These are phyloP conservation scores for Uromys caudimaculatus DNA, from an alignment of 2,797 vertebrate genomes.

Conservation along the genomic window DNA sequence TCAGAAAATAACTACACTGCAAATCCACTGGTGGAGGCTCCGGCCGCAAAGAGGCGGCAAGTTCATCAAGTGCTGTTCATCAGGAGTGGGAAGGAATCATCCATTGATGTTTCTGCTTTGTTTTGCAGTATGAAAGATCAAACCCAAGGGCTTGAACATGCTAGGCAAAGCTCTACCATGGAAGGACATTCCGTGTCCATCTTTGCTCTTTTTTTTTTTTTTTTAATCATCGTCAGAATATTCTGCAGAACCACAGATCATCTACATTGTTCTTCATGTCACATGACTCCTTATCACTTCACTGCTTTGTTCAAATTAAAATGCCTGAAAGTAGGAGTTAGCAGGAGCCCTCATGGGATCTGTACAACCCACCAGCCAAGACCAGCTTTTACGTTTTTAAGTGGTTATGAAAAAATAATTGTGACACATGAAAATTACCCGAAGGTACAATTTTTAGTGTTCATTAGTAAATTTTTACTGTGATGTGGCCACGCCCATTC, in stretches of 20 bases:
- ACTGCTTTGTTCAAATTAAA: slow-evolving; percentile 10
- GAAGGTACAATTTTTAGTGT: background rate
- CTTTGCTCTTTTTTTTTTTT: background rate
- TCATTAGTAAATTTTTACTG: background rate
- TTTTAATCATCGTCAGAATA: background rate
- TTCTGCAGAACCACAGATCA: background rate
- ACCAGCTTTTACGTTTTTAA: background rate
- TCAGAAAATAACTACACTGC: background rate
- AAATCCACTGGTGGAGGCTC: background rate
- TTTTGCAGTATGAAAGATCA: background rate
- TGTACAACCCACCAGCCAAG: background rate
- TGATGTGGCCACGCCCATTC: background rate
- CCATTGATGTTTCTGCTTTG: background rate
- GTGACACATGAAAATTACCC: background rate
- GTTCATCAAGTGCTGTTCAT: background rate
- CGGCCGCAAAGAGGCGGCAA: background rate
- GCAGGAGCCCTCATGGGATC: background rate
- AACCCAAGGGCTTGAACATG: background rate
- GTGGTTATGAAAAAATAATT: slow-evolving; percentile 4
- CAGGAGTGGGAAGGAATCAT: background rate
- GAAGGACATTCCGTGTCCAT: background rate
- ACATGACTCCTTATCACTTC: background rate
- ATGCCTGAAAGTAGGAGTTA: background rate
- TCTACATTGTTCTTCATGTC: background rate
- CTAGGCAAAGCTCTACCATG: background rate